Evolutionary conservation across 1,140 invertebrate species (phyloP).

Genomic region (Anthonomus grandis): DNA sequence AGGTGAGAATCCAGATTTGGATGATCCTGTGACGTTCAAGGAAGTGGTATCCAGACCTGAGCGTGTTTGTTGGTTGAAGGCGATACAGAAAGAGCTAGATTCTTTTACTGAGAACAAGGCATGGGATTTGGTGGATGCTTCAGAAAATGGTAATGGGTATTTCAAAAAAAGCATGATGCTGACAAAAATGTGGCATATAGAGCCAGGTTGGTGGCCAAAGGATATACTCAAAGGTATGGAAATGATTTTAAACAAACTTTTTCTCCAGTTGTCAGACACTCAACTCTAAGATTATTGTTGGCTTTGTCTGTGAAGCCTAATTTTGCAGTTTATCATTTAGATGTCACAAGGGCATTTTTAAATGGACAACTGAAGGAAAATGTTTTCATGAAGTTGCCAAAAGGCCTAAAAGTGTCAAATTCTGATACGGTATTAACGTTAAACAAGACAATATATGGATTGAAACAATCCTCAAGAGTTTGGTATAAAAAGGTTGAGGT

Average conservation of each 20-base stretch:
- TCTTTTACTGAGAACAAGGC: conserved; percentile 41
- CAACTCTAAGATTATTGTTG: conserved; percentile 32
- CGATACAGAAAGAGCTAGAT: conserved; percentile 38
- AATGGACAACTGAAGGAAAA: conserved; percentile 42
- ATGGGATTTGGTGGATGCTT: conserved; percentile 42
- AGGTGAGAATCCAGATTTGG: background rate
- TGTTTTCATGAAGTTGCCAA: too few species aligned
- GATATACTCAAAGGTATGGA: conserved; percentile 16
- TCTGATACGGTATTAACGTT: conserved; percentile 41
- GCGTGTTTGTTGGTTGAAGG: conserved; percentile 36
- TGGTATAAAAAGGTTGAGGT: conserved; percentile 39
- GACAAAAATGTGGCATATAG: conserved; percentile 30
- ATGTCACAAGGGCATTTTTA: conserved; percentile 48
- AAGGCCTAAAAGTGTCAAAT: conserved; percentile 28
- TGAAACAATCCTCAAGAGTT: conserved; percentile 40
- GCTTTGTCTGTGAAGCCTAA: conserved; percentile 34
- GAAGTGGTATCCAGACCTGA: conserved; percentile 34
- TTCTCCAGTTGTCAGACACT: conserved; percentile 32
- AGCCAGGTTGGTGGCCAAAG: too few species aligned
- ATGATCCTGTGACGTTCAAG: conserved; percentile 21
- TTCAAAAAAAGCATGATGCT: conserved; percentile 37
- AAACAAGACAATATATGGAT: conserved; percentile 37
- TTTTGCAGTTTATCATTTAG: conserved; percentile 37
- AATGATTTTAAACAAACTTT: conserved; percentile 27
- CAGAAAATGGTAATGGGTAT: conserved; percentile 45